Evolutionary conservation across 2,888 invertebrate genomes (phyloP).

Genomic region (Heliconius cydno): DNA sequence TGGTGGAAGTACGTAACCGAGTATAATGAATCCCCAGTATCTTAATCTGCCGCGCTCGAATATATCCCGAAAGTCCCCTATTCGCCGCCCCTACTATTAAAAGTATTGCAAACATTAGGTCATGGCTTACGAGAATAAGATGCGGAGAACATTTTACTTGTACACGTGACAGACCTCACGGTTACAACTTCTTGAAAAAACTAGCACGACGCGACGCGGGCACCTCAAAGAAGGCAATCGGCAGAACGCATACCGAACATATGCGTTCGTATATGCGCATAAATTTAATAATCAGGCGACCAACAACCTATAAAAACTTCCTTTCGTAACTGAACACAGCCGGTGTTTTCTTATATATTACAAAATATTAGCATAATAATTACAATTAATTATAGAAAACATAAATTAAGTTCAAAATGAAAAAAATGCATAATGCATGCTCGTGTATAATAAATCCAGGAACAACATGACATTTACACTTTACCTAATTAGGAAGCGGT

Average conservation of each 20-base stretch:
- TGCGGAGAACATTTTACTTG: conserved; percentile 2
- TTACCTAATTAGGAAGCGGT: neutral
- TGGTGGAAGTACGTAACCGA: no score
- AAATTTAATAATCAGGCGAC: neutral
- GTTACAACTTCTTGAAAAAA: conserved; percentile 11
- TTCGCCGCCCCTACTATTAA: no score
- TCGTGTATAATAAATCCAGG: neutral
- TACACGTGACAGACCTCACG: conserved; percentile 21
- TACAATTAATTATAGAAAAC: neutral
- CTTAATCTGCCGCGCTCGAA: no score
- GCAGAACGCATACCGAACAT: neutral
- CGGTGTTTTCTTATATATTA: neutral
- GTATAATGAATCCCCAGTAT: no score
- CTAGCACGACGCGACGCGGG: conserved; percentile 1
- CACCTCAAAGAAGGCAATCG: neutral
- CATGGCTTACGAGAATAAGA: neutral
- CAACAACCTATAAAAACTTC: neutral
- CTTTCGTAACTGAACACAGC: neutral
- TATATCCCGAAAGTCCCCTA: no score
- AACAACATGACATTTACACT: neutral
- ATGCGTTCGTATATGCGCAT: neutral
- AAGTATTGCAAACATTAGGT: neutral
- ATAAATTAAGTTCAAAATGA: neutral
- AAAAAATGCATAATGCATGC: neutral
- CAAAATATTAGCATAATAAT: neutral